Evolutionary conservation across 2,113 vertebrate species (phyloP).

Genomic region (Sus scrofa): T2T-Sscrofa CM000824.6:128310501-128311000

Average conservation of each 20-base stretch:
- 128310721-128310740: conserved; percentile 75
- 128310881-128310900: conserved; percentile 77
- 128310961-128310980: conserved; percentile 85
- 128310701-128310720: not conserved
- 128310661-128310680: no score
- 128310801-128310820: conserved; percentile 86
- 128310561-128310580: no score
- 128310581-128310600: no score
- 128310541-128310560: no score
- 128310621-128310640: no score
- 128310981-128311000: conserved; percentile 88
- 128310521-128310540: no score
- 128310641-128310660: no score
- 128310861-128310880: conserved; percentile 85
- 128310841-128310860: conserved; percentile 77
- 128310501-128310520: no score
- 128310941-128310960: conserved; percentile 85
- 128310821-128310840: conserved; percentile 79
- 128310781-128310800: conserved; percentile 72
- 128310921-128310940: conserved; percentile 82
- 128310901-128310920: conserved; percentile 80
- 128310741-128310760: conserved; percentile 65
- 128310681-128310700: not conserved
- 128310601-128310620: no score
- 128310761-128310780: conserved; percentile 74